phyloP scores from a whole-genome alignment of 2,888 invertebrate species.

The Carcina quercana region DNA sequence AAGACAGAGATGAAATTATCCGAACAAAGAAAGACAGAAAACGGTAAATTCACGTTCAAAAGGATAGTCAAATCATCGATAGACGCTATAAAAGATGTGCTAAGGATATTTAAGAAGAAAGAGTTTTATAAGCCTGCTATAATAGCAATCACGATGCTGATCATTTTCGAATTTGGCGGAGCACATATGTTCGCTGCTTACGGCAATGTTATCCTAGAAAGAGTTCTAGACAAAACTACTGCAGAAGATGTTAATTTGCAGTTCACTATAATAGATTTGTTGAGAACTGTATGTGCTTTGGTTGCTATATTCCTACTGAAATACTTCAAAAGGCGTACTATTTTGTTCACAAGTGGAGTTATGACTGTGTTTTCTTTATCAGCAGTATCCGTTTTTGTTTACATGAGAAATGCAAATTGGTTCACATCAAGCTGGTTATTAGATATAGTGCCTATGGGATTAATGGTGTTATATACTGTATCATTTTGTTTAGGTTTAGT shows the following conservation, averaged over 20 bases:
- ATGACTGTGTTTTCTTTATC: slow-evolving; percentile 53
- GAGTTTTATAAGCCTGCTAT: slow-evolving; percentile 63
- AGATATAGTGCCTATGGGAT: slow-evolving; percentile 47
- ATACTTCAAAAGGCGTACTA: slow-evolving; percentile 50
- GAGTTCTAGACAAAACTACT: slow-evolving; percentile 46
- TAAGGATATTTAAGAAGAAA: slow-evolving; percentile 60
- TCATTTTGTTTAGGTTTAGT: slow-evolving; percentile 63
- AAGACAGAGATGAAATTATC: slow-evolving; percentile 36
- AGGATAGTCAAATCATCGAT: slow-evolving; percentile 35
- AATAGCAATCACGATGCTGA: slow-evolving; percentile 59
- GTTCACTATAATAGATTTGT: slow-evolving; percentile 78
- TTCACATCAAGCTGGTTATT: slow-evolving; percentile 43
- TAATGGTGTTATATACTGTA: slow-evolving; percentile 56
- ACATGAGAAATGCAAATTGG: slow-evolving; percentile 44
- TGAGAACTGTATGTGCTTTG: slow-evolving; percentile 76
- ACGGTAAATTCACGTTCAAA: slow-evolving; percentile 29
- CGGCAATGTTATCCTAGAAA: slow-evolving; percentile 56
- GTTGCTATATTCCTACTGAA: slow-evolving; percentile 65
- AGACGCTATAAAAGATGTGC: slow-evolving; percentile 37
- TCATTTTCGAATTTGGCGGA: slow-evolving; percentile 66
- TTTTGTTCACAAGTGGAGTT: slow-evolving; percentile 54
- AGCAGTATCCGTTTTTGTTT: slow-evolving; percentile 52
- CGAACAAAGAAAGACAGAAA: slow-evolving; percentile 29
- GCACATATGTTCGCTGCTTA: slow-evolving; percentile 66
- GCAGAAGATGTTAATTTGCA: slow-evolving; percentile 64